phyloP scores from a whole-genome alignment of 2,888 invertebrate species.

The Cheilosia grossa region DNA sequence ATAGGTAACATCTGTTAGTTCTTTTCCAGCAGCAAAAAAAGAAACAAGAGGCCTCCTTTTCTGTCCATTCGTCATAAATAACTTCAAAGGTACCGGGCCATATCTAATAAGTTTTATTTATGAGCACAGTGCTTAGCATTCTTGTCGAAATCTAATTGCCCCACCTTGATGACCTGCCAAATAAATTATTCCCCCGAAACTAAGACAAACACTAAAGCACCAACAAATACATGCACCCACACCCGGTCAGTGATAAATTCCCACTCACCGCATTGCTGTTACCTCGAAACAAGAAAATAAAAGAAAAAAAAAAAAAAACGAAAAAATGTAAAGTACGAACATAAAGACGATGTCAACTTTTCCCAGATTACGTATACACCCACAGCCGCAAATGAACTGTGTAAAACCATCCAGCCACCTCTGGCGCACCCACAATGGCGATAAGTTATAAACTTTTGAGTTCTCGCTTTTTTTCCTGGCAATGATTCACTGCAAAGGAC shows the following conservation, averaged over 20 bases:
- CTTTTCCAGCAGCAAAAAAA: no score
- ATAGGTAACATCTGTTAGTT: no score
- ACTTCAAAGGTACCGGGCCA: no score
- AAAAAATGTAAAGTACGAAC: conserved; percentile 10
- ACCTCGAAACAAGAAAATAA: conserved; percentile 26
- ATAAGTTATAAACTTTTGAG: conserved; percentile 61
- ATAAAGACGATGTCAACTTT: conserved; percentile 39
- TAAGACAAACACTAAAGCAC: conserved; percentile 29
- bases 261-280: conserved; percentile 53
- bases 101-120: background rate
- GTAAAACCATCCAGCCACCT: conserved; percentile 6
- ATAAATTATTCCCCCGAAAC: conserved; percentile 33
- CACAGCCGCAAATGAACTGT: conserved; percentile 9
- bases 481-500: conserved; percentile 20
- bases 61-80: no score
- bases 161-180: conserved; percentile 59
- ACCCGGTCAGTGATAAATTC: conserved; percentile 38
- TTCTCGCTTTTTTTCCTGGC: conserved; percentile 1
- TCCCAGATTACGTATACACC: conserved; percentile 29
- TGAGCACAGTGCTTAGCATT: background rate
- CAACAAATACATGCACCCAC: conserved; percentile 14
- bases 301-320: no score
- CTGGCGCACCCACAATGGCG: conserved; percentile 30
- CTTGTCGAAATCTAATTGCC: background rate
- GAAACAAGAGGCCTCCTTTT: no score